Evolutionary conservation across 2,888 invertebrate genomes (phyloP).

Genomic region (Ctena decussata): DNA sequence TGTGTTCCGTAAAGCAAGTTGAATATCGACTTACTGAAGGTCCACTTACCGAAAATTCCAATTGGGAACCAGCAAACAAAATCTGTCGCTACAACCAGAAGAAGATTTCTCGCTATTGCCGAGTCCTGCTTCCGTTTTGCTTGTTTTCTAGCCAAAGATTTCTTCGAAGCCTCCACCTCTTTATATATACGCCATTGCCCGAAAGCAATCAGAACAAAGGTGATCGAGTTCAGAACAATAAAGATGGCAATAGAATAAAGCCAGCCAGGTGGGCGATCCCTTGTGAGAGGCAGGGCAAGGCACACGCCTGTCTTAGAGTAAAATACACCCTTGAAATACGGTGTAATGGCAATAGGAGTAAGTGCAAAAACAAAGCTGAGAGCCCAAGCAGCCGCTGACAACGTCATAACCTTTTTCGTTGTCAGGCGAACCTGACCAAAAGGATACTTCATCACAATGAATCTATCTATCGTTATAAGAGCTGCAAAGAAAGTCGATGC

Average conservation of each 20-base stretch:
- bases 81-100: too few species aligned
- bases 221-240: conserved; percentile 80
- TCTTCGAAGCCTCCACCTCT: conserved; percentile 26
- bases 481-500: conserved; percentile 90
- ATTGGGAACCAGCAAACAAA: too few species aligned
- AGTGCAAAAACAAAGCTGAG: conserved; percentile 73
- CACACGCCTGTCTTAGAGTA: conserved; percentile 83
- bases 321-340: conserved; percentile 81
- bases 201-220: conserved; percentile 79
- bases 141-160: conserved; percentile 65
- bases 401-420: conserved; percentile 62
- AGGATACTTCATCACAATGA: conserved; percentile 89
- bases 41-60: too few species aligned
- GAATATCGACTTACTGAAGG: too few species aligned
- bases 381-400: conserved; percentile 73
- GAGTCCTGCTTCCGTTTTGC: too few species aligned
- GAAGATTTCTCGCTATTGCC: too few species aligned
- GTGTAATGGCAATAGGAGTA: conserved; percentile 81
- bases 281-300: conserved; percentile 83
- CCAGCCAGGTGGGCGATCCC: conserved; percentile 83
- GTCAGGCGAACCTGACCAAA: conserved; percentile 83
- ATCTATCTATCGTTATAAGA: conserved; percentile 90
- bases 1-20: too few species aligned
- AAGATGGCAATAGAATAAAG: conserved; percentile 83
- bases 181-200: conserved; percentile 83